Evolutionary conservation across 1,140 invertebrate genomes (phyloP), one percentile per base, ranked within the genome.

Genomic region (Campoletis sonorensis): DNA sequence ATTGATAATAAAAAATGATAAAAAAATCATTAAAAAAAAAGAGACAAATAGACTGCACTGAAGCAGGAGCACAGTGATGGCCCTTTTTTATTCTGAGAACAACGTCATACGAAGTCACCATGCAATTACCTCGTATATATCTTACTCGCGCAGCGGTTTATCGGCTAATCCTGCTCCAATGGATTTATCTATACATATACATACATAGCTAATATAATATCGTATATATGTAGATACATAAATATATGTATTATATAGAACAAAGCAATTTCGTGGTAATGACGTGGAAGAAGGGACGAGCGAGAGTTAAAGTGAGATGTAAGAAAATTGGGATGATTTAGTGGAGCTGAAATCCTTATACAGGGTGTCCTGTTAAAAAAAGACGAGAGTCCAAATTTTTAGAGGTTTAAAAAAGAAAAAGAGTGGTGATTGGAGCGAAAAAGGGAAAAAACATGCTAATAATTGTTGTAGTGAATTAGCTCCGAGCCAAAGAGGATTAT

Each of bases 251-350:
- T 45, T 76, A 84, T 85, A 87, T 88, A 85, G 85, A 83, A 86
- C 86, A 85, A 84, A 86, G 84, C 87, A 88, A 88, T 88, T 86
- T 84, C 82, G 51, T 79, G 84, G 80, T 88, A 88, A 89, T 89
- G 88, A 89, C 84, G 84, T 82, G 87, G 86, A 88, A 89, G 84
- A 81, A 78, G 83, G 86, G 80, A 82, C 86, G 85, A 84, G 79
- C 83, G 85, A 84, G 85, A 72, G 45, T 30, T 33, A 49, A 73
- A 49, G 37, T 68, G 78, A 80, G 73, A 83, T 81, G 64, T 76
- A 76, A 82, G 79, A 79, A 78, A 82, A 87, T 87, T 87, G 85
- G 81, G 85, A 88, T 86, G 86, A 85, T 88, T 87, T 87, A 85
- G 85, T 84, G 68, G 30, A 64, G 76, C 77, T 58, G 67, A 27